These are phyloP conservation scores for Macropus fuliginosus DNA, from an alignment of 2,797 vertebrate genomes.

Conservation along the genomic window DNA sequence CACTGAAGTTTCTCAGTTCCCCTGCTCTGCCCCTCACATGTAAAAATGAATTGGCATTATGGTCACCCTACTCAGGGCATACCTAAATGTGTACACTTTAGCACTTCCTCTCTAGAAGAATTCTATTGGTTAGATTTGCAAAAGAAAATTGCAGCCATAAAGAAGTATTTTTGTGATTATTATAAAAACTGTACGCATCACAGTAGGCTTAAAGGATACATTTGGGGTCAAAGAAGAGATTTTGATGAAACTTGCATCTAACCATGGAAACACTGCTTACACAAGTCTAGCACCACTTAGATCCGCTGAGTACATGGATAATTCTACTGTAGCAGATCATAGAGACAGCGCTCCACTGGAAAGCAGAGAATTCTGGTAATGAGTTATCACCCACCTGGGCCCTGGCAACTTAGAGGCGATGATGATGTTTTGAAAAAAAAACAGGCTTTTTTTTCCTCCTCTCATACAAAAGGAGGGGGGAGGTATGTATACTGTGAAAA, in stretches of 20 bases:
- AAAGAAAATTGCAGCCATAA: neutral
- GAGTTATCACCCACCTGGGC: neutral
- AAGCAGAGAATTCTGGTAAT: neutral
- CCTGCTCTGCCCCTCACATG: rapidly evolving
- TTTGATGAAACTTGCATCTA: neutral
- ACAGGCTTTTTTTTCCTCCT: neutral
- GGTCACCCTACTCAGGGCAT: neutral
- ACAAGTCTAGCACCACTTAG: neutral
- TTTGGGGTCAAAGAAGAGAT: neutral
- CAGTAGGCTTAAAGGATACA: neutral
- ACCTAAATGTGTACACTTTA: neutral
- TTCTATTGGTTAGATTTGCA: neutral
- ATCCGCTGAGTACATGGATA: slow-evolving; percentile 1
- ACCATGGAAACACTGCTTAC: neutral
- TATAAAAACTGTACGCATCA: neutral
- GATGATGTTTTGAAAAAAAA: neutral
- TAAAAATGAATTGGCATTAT: neutral
- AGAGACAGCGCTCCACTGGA: neutral
- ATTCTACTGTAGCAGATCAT: neutral
- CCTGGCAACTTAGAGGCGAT: neutral
- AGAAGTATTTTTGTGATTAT: neutral
- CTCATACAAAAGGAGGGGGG: neutral
- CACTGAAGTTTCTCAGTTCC: neutral
- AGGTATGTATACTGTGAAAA: neutral
- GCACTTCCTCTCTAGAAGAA: neutral